phyloP scores from a whole-genome alignment of 1,140 invertebrate species.

The Drosophila mauritiana region DNA sequence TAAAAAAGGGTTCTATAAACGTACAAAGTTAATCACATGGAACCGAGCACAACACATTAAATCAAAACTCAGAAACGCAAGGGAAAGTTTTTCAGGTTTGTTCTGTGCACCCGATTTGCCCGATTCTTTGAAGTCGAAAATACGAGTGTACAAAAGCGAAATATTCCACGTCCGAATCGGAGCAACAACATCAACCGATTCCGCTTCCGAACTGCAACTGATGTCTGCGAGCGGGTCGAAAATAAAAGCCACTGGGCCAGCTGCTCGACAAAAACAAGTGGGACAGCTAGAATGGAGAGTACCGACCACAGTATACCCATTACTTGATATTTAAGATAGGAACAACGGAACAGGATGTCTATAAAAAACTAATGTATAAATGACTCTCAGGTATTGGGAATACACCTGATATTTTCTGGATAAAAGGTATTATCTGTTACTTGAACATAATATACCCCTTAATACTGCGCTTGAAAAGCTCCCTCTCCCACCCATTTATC shows the following conservation, averaged over 20 bases:
- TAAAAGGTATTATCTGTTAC: not conserved
- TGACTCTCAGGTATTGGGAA: too few species aligned
- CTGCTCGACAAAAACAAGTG: slow-evolving; percentile 11
- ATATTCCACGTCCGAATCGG: slow-evolving; percentile 32
- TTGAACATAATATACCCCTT: not conserved
- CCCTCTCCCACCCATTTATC: slow-evolving; percentile 35
- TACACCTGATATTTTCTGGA: too few species aligned
- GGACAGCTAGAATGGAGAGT: not conserved
- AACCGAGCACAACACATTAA: slow-evolving; percentile 12
- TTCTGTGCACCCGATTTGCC: slow-evolving; percentile 37
- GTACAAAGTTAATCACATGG: slow-evolving; percentile 3
- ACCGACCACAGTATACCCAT: not conserved
- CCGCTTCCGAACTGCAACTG: slow-evolving; percentile 42
- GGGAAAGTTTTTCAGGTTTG: slow-evolving; percentile 42
- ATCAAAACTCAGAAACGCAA: slow-evolving; percentile 19
- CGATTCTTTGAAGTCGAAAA: slow-evolving; percentile 55
- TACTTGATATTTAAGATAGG: not conserved
- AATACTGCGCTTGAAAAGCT: slow-evolving; percentile 11
- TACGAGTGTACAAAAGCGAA: slow-evolving; percentile 17
- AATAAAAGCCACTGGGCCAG: slow-evolving; percentile 33
- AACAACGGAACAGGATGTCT: not conserved
- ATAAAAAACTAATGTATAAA: not conserved
- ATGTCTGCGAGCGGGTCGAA: slow-evolving; percentile 29
- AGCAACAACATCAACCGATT: slow-evolving; percentile 30
- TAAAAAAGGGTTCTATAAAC: not conserved